Base-by-base conservation (phyloP, 1,140 invertebrate genomes). In the Argopecten irradians region DNA sequence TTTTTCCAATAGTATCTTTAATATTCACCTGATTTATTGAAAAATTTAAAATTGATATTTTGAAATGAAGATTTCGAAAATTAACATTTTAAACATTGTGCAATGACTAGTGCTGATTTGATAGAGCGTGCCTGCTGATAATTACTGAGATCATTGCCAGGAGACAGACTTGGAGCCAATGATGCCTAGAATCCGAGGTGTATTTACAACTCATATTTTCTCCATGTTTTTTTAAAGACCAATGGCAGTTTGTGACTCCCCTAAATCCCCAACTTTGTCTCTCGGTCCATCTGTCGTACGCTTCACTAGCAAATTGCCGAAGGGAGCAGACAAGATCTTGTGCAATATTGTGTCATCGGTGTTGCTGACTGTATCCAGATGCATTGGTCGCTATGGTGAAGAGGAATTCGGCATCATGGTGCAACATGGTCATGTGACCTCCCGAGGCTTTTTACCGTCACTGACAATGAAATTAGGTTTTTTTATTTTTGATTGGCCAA, bases 301-400 rank as follows among this genome's bases (percentile, higher is more conserved):
- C 55, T n/a, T 71, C 55, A 7, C 55, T n/a, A 71, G 22, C 22
- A 71, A 71, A 71, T 71, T 28, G 55, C 55, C 55, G 7, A n/a
- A 71, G n/a, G 55, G n/a, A 71, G 55, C 55, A 71, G 55, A 71
- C 55, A 71, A 71, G 55, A 71, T 71, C 28, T 71, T n/a, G 28
- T 16, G 22, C 28, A 71, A 28, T 71, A n/a, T 71, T 71, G n/a
- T 71, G 55, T 71, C 55, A 71, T 71, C 55, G 11, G n/a, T 71
- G 55, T 71, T 71, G 55, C 55, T 71, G 55, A 71, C 55, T 71
- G 55, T 71, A 71, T 71, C 55, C 55, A 71, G 55, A 71, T 71
- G 55, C 55, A 71, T n/a, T 28, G 55, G 55, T 71, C 55, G 55
- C 55, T 71, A 71, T 71, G 55, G 55, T 71, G 55, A 71, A 71